Evolutionary conservation across 2,797 vertebrate genomes (phyloP), one percentile per base, ranked within the genome.

Genomic region (Emys orbicularis): DNA sequence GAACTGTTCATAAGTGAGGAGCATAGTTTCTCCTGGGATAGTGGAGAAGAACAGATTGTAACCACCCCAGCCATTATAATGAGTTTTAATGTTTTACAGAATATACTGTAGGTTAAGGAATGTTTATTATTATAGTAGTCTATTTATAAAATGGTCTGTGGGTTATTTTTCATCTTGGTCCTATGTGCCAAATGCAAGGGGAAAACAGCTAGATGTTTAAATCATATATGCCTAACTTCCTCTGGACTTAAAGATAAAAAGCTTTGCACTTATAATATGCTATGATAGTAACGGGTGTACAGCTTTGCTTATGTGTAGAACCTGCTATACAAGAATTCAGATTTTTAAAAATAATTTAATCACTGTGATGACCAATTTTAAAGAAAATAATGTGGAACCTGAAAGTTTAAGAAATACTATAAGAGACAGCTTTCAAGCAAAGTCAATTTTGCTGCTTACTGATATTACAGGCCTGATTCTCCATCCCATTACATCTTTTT

Each of bases 381-480:
- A 16, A 68, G 21, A 87, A 95, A 93, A 83, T 54, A 86, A 80
- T 21, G 49, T 31, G 86, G 56, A 44, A 87, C 23, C 72, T 84
- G 21, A 2, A 89, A 59, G 5, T 44, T 31, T 52, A 88, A 90
- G 74, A 87, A 5, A 81, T 65, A 50, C 0, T 0, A 41, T 82
- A 80, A 54, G 11, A 86, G 61, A 82, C 7, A 8, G 8, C 1
- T 90, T 94, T 87, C 72, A 72, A 88, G 65, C 41, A 84, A 89
- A 90, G 31, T 91, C 79, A 72, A 2, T 91, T 94, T 93, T 91
- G 54, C 68, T 90, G 50, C 57, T 90, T 85, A 47, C 4, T 87
- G 27, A 79, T 89, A 92, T 52, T 65, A 12, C 27, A 12, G 8
- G 77, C 47, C 11, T 6, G 5, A 61, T 79, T 90, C 34, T 88